Evolutionary conservation across 2,797 vertebrate species (phyloP).

Genomic region (Notolabrus celidotus): DNA sequence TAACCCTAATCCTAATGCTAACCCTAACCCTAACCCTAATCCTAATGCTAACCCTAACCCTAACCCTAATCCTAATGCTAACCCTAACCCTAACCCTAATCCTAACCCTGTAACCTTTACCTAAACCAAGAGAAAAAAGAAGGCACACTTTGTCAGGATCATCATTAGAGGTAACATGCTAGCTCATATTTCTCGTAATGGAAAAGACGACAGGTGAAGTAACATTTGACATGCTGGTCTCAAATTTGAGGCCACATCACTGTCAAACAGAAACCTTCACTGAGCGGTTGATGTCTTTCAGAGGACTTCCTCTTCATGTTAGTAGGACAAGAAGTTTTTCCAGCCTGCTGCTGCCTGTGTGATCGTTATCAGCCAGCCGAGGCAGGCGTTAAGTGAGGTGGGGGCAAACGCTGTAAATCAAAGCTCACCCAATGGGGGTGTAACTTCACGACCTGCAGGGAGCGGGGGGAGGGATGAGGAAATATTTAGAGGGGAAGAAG

Average conservation of each 20-base stretch:
- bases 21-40: no score
- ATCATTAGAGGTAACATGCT: no score
- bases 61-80: no score
- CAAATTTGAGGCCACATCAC: neutral
- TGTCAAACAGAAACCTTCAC: no score
- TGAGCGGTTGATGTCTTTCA: neutral
- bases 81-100: no score
- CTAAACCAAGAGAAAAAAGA: no score
- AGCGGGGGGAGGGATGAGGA: neutral
- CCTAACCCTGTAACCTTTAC: no score
- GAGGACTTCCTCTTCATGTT: conserved; percentile 15
- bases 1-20: no score
- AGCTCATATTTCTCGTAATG: no score
- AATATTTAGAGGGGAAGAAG: neutral
- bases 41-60: no score
- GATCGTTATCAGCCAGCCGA: conserved; percentile 52
- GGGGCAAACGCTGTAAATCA: conserved; percentile 46
- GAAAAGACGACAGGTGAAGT: no score
- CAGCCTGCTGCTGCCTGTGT: conserved; percentile 43
- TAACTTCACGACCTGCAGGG: neutral
- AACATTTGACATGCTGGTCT: neutral
- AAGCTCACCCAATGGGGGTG: conserved; percentile 30
- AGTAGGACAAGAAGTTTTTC: neutral
- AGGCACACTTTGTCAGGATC: no score
- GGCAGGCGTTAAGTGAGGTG: conserved; percentile 18